Conservation (phyloP, 2,888 invertebrate species). For the Cyrtodaria siliqua region DNA sequence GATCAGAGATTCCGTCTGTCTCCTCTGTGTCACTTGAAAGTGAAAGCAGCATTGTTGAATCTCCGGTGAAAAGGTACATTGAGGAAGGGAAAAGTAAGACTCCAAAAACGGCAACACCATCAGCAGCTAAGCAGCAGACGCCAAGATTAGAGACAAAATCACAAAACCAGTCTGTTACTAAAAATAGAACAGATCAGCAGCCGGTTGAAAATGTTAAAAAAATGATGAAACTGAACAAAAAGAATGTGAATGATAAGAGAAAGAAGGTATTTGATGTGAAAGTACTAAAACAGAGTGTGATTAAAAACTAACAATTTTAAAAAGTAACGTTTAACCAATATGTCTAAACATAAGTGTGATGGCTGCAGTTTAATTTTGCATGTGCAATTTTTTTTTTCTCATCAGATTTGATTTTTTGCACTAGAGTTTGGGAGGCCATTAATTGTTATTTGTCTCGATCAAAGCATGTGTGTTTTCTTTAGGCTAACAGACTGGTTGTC, state of each 20-base stretch:
- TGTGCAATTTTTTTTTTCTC: too few species aligned
- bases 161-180: background rate
- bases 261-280: constrained; percentile 39
- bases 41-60: constrained; percentile 53
- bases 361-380: too few species aligned
- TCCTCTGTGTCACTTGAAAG: constrained; percentile 49
- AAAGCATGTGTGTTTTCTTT: too few species aligned
- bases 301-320: too few species aligned
- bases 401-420: too few species aligned
- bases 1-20: constrained; percentile 11
- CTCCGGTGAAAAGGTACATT: constrained; percentile 54
- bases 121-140: too few species aligned
- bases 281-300: background rate
- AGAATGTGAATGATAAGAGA: constrained; percentile 17
- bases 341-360: too few species aligned
- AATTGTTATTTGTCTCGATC: too few species aligned
- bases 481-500: too few species aligned
- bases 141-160: background rate
- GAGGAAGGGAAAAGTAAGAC: constrained; percentile 34
- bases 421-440: too few species aligned
- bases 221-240: constrained; percentile 35
- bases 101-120: constrained; percentile 18
- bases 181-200: constrained; percentile 26
- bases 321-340: too few species aligned
- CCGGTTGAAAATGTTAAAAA: constrained; percentile 42